Evolutionary conservation across 1,140 invertebrate genomes (phyloP).

Genomic region (Helicoverpa armigera): DNA sequence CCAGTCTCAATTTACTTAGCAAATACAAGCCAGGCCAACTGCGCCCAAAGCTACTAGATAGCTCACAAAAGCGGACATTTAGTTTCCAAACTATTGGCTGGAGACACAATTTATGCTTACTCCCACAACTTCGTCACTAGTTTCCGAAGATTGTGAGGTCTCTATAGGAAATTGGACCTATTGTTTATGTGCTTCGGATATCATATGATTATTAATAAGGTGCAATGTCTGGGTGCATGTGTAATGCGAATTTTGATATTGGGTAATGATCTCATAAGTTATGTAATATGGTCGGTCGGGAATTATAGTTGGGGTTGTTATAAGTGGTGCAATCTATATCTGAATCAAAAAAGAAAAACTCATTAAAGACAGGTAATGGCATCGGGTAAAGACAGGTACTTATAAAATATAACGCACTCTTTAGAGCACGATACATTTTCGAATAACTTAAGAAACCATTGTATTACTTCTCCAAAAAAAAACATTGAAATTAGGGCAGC

Average conservation of each 20-base stretch:
- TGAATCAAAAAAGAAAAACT: no score
- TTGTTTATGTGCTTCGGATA: conserved; percentile 61
- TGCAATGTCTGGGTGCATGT: conserved; percentile 23
- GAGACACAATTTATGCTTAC: conserved; percentile 60
- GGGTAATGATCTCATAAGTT: no score
- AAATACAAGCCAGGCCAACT: conserved; percentile 53
- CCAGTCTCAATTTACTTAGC: conserved; percentile 55
- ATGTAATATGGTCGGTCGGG: no score
- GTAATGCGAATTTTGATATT: neutral
- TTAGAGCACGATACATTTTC: no score
- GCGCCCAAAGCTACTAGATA: conserved; percentile 49
- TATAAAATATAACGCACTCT: no score
- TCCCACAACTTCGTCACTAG: conserved; percentile 58
- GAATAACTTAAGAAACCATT: no score
- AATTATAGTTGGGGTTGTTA: no score
- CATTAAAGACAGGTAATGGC: no score
- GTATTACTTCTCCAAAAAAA: no score
- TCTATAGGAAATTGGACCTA: conserved; percentile 55
- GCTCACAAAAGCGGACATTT: conserved; percentile 58
- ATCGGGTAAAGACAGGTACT: no score
- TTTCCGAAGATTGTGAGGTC: conserved; percentile 53
- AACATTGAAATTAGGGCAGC: no score
- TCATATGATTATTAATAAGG: conserved; percentile 45
- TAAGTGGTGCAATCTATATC: no score
- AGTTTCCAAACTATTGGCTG: conserved; percentile 60